Conservation (phyloP, 2,113 vertebrate species). For the Aythya baeri region DNA sequence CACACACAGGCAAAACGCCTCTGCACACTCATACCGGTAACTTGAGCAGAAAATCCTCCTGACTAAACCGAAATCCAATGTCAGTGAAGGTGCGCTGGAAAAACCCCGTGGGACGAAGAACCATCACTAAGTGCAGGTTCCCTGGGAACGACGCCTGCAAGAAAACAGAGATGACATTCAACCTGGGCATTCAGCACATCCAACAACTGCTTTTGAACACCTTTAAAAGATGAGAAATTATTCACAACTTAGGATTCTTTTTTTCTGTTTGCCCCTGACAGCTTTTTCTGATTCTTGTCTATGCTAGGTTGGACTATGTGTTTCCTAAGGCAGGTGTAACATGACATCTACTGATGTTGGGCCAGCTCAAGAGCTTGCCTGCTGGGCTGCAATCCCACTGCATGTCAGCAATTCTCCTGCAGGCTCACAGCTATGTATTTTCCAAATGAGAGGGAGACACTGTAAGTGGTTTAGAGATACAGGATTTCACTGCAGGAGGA, state of each 20-base stretch:
- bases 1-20: background rate
- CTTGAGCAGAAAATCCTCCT: slow-evolving; percentile 96
- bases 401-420: background rate
- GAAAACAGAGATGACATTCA: background rate
- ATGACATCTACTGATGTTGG: background rate
- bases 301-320: background rate
- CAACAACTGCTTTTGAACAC: accelerated
- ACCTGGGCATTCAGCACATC: accelerated
- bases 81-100: slow-evolving; percentile 96
- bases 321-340: background rate
- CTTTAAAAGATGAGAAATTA: background rate
- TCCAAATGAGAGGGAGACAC: background rate
- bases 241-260: accelerated
- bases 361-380: background rate
- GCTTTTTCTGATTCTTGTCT: background rate
- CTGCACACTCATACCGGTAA: slow-evolving; percentile 83
- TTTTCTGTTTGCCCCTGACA: background rate
- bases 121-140: slow-evolving; percentile 93
- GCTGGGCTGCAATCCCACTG: background rate
- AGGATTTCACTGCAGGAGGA: accelerated
- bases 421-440: background rate
- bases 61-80: slow-evolving; percentile 95
- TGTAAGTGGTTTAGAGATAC: accelerated
- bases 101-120: slow-evolving; percentile 94
- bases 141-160: slow-evolving; percentile 92